Evolutionary conservation across 2,797 vertebrate species (phyloP).

Genomic region (Leptoclinus maculatus): DNA sequence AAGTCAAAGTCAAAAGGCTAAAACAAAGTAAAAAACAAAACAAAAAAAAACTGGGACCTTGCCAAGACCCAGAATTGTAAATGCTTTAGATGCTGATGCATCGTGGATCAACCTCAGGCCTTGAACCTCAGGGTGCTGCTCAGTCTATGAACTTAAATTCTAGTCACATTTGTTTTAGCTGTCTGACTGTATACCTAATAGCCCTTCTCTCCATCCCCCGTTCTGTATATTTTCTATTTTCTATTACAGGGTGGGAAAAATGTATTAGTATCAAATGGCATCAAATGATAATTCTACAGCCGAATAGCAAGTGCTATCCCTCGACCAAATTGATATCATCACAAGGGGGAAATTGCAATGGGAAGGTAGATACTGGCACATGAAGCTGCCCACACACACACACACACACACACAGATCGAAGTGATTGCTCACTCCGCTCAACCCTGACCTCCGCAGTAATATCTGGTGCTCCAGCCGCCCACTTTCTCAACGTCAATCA

Average conservation of each 20-base stretch:
- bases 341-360: constrained; percentile 73
- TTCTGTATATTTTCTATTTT: constrained; percentile 54
- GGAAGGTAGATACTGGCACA: constrained; percentile 57
- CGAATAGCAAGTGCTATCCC: constrained; percentile 64
- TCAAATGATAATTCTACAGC: constrained; percentile 73
- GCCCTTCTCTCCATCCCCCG: constrained; percentile 1
- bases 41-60: neutral
- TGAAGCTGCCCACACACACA: constrained; percentile 27
- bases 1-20: too few species aligned
- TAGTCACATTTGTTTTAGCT: neutral
- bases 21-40: too few species aligned
- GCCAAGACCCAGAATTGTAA: neutral
- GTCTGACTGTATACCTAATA: neutral
- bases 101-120: neutral
- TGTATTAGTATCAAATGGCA: constrained; percentile 57
- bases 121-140: neutral
- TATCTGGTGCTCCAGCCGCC: constrained; percentile 69
- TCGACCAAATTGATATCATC: constrained; percentile 77
- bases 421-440: constrained; percentile 73
- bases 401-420: constrained; percentile 38
- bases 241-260: constrained; percentile 34
- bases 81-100: neutral
- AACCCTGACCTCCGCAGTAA: constrained; percentile 80
- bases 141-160: neutral
- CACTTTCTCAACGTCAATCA: constrained; percentile 81